Evolutionary conservation across 2,113 vertebrate species (phyloP), one percentile per base, ranked within the genome.

Genomic region (Xiphias gladius): DNA sequence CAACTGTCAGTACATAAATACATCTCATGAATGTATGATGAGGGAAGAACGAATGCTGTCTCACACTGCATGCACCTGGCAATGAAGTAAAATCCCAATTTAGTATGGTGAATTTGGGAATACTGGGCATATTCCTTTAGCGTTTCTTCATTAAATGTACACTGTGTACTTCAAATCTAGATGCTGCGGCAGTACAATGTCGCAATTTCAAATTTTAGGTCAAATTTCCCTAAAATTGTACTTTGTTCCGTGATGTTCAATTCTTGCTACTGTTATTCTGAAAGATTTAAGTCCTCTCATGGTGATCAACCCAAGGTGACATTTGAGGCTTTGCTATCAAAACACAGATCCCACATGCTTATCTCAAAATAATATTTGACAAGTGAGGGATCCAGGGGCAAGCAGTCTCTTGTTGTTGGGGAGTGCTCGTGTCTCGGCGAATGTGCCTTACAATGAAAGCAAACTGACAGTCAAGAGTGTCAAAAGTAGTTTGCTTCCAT

Each of bases 401-500:
- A 80, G 82, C 83, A 79, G 84, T 77, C 73, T 32, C 90, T 82
- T 46, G 81, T 74, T 82, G 69, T 64, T 17, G 73, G 83, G 54
- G 39, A 68, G 76, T 14, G 43, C 54, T 43, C 3, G 17, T 39
- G 82, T 85, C 82, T 67, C 5, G 0, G 30, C 7, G 57, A 86
- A 80, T 79, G 80, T 20, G 80, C 82, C 75, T 92, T 83, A 89
- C 86, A 61, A 58, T 82, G 72, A 88, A 89, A 87, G 67, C 69
- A 77, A 87, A 88, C 85, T 83, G 87, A 88, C 89, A 86, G 84
- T 82, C 85, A 76, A 35, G 58, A 85, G 64, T 90, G 93, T 91
- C 93, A 89, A 78, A 93, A 89, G 71, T 74, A 85, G 87, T 93
- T 91, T 90, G 55, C 81, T 14, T 92, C 80, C 72, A 85, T 90